phyloP scores from a whole-genome alignment of 2,797 vertebrate genomes.

The Spea hammondii region DNA sequence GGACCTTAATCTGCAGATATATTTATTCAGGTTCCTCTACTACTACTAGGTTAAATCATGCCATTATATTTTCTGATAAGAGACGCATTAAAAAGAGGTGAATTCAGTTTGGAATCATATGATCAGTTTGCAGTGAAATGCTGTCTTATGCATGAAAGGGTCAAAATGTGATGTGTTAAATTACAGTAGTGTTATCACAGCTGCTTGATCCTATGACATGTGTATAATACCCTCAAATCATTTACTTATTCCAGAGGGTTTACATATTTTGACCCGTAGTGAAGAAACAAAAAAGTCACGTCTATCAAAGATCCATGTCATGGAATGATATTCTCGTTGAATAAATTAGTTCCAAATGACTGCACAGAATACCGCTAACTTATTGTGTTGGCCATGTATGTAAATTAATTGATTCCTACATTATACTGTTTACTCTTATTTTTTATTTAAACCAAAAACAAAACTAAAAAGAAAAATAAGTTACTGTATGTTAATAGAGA shows the following conservation, averaged over 20 bases:
- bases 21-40: no score
- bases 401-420: no score
- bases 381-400: no score
- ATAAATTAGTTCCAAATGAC: background rate
- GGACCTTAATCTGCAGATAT: no score
- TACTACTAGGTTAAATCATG: no score
- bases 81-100: background rate
- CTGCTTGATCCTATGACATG: background rate
- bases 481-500: conserved; percentile 17
- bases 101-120: background rate
- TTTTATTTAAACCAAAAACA: no score
- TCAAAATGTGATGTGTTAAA: background rate
- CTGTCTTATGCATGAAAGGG: background rate
- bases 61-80: no score
- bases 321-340: background rate
- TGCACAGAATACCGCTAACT: no score
- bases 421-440: no score
- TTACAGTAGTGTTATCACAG: background rate
- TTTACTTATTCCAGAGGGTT: background rate
- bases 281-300: background rate
- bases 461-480: no score
- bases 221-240: background rate
- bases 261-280: no score
- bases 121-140: conserved; percentile 1
- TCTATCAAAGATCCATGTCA: background rate